Evolutionary conservation across 2,797 vertebrate species (phyloP).

Genomic region (Rhinichthys osculus): DNA sequence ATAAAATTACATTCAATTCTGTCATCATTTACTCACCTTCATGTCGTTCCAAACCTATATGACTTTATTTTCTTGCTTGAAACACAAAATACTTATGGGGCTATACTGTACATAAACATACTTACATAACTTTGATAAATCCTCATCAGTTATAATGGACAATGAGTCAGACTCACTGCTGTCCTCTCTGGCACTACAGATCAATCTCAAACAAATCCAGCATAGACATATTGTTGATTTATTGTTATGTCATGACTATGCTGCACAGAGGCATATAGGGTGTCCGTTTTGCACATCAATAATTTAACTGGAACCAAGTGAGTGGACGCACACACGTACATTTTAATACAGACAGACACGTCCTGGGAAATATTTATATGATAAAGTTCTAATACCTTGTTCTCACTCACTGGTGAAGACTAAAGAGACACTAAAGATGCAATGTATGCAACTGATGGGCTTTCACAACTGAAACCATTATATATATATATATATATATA

Average conservation of each 20-base stretch:
- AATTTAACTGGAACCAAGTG: conserved; percentile 24
- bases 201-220: conserved; percentile 42
- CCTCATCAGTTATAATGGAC: conserved; percentile 9
- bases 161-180: neutral
- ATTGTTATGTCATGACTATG: conserved; percentile 36
- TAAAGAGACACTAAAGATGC: neutral
- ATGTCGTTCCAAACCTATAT: neutral
- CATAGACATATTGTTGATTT: conserved; percentile 30
- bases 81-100: neutral
- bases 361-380: neutral
- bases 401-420: neutral
- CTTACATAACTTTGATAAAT: conserved; percentile 25
- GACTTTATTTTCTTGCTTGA: neutral
- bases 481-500: too few species aligned
- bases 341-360: neutral
- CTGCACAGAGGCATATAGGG: neutral
- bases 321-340: neutral
- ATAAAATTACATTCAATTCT: neutral
- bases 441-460: neutral
- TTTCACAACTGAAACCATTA: neutral
- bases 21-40: neutral
- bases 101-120: neutral
- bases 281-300: conserved; percentile 26
- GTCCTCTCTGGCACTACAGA: neutral
- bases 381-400: neutral